Evolutionary conservation across 2,888 invertebrate species (phyloP), one percentile per base, ranked within the genome.

Genomic region (Tetrapedia diversipes): DNA sequence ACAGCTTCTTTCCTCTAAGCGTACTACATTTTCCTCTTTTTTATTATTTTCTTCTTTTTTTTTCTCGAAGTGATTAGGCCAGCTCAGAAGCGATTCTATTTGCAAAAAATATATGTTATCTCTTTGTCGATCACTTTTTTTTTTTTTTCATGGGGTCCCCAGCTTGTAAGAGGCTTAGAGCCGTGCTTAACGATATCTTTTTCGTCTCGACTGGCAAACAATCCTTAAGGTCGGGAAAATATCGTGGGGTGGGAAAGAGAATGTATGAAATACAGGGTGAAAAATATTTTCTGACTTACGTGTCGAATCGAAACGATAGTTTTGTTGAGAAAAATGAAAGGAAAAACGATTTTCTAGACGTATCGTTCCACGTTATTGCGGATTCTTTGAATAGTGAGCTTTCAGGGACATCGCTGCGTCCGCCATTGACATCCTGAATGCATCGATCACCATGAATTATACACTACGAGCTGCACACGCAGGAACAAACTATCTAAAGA

Each of bases 401-500:
- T 51, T n/a, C 51, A 51, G 37, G 63, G 57, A n/a, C 63, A 39
- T 24, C 24, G 24, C 37, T 14, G 29, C 34, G n/a, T 11, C 43
- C 27, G 34, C 32, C 34, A 19, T 16, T 32, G 34, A 45, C 53
- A 24, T 53, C 53, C 59, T 22, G 74, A 54, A 47, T n/a, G 74
- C 71, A 59, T 47, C 64, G 59, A 70, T 59, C 71, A 45, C 53
- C 39, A 65, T 60, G 45, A 75, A 66, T 76, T 61, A 61, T 61
- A 56, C 51, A 22, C 45, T 45, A 47, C 32, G 27, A 57, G 63
- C 37, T 34, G 77, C 59, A 64, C 63, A 59, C 59, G 67, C 64
- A 77, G 63, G 73, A 74, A 74, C 73, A 45, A 73, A 73, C 67
- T 73, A 64, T 53, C 64, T 64, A 49, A 59, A 60, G 68, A 64